Evolutionary conservation across 2,797 vertebrate genomes (phyloP).

Genomic region (Characodon lateralis): DNA sequence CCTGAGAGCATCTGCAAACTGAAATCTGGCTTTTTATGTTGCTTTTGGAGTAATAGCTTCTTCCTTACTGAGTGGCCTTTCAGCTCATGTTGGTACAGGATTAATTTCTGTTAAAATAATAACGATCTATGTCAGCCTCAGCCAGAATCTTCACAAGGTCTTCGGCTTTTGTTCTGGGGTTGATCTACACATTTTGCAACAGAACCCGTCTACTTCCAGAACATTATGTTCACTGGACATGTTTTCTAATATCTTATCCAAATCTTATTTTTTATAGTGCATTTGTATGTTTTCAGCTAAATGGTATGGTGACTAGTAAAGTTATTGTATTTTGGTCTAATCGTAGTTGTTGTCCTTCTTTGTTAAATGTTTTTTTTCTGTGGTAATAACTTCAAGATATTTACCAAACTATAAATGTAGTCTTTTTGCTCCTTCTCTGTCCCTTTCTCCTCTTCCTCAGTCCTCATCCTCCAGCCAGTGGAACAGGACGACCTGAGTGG

Average conservation of each 20-base stretch:
- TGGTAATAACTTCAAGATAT: neutral
- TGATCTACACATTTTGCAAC: neutral
- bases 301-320: neutral
- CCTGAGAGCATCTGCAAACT: too few relatives aligned
- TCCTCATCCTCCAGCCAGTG: slow-evolving; percentile 88
- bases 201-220: neutral
- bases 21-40: too few relatives aligned
- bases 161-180: neutral
- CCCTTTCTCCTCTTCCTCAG: slow-evolving; percentile 62
- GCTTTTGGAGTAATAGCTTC: too few relatives aligned
- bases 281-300: neutral
- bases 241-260: neutral
- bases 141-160: too few relatives aligned
- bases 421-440: neutral
- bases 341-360: neutral
- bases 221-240: neutral
- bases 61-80: too few relatives aligned
- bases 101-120: too few relatives aligned
- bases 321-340: neutral
- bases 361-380: neutral
- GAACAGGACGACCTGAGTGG: slow-evolving; percentile 83
- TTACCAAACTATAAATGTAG: neutral
- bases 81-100: too few relatives aligned
- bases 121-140: too few relatives aligned
- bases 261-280: neutral